Base-by-base conservation (phyloP, 2,888 invertebrate genomes). In the Athalia circularis region DNA sequence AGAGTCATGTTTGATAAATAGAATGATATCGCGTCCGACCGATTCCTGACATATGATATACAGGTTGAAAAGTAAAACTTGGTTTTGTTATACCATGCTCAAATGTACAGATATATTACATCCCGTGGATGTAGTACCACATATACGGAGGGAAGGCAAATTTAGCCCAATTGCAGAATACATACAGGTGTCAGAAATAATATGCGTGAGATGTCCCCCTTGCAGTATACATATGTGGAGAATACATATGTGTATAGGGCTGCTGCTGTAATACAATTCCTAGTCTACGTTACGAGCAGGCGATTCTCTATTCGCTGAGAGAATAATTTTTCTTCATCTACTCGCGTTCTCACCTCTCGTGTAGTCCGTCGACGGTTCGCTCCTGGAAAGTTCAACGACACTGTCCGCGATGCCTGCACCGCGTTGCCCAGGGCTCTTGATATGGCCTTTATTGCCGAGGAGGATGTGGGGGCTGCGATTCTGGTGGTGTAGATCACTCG, bases 361-460 rank as follows among this genome's bases (percentile, higher is more conserved):
- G 77, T 29, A 29, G 29, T 89, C 89, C 80, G 84, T 86, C 77
- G 87, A 87, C 43, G 88, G 88, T 70, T 89, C 90, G 82, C 86
- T 89, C 79, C 84, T 87, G 77, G 88, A 86, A 76, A 88, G 84
- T 78, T 88, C 87, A 9, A 72, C 57, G 7, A 72, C 43, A 78
- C 86, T 86, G 65, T 88, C 88, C 81, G 29, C 29, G 29, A 29
- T 29, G 29, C 29, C 29, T 29, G 84, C 83, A 77, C 83, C 81
- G 8, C 85, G 84, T 50, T 82, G 84, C 64, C 86, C 83, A 7
- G 88, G 89, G 77, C 86, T 86, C 80, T 86, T 87, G 11, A 62
- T 50, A n/a, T 74, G 74, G 9, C 15, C 29, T 15, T 75, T 29
- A 29, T 29, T 75, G 62, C 75, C 75, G 7, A 75, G 50, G 4